Evolutionary conservation across 2,113 vertebrate genomes (phyloP).

Genomic region (Limanda limanda): DNA sequence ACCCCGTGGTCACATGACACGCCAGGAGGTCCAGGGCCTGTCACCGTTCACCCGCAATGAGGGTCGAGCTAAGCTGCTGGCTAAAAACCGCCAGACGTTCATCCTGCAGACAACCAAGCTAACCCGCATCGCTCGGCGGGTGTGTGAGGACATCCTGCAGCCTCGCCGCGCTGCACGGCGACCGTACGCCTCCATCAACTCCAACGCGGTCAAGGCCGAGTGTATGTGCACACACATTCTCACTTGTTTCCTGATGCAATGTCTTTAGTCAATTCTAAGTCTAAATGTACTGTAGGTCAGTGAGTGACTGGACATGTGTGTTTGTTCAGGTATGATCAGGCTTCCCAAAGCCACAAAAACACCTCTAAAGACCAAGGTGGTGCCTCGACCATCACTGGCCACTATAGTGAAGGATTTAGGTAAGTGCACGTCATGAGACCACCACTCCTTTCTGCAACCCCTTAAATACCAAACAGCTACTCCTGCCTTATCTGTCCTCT

Average conservation of each 20-base stretch:
- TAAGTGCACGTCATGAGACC: slow-evolving; percentile 56
- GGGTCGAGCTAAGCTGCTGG: slow-evolving; percentile 91
- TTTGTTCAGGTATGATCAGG: slow-evolving; percentile 87
- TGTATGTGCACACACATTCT: slow-evolving; percentile 78
- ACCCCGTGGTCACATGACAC: slow-evolving; percentile 88
- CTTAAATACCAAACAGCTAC: neutral
- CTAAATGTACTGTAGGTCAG: neutral
- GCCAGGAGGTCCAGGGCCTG: slow-evolving; percentile 91
- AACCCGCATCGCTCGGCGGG: slow-evolving; percentile 90
- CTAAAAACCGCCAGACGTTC: slow-evolving; percentile 95
- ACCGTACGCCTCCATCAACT: slow-evolving; percentile 94
- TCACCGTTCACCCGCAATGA: slow-evolving; percentile 92
- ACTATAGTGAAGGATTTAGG: slow-evolving; percentile 92
- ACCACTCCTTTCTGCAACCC: too few relatives aligned
- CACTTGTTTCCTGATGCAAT: neutral
- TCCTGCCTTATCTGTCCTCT: neutral
- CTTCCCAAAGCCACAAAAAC: slow-evolving; percentile 92
- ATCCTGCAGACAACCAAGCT: slow-evolving; percentile 95
- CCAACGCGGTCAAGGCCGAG: slow-evolving; percentile 95
- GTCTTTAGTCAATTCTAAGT: neutral
- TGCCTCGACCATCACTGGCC: slow-evolving; percentile 87
- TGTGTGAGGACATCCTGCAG: slow-evolving; percentile 93
- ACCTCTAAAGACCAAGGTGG: slow-evolving; percentile 85
- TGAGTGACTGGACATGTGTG: neutral
- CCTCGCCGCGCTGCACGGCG: slow-evolving; percentile 89